Conservation (phyloP, 2,888 invertebrate genomes). For the Tiphia femorata region DNA sequence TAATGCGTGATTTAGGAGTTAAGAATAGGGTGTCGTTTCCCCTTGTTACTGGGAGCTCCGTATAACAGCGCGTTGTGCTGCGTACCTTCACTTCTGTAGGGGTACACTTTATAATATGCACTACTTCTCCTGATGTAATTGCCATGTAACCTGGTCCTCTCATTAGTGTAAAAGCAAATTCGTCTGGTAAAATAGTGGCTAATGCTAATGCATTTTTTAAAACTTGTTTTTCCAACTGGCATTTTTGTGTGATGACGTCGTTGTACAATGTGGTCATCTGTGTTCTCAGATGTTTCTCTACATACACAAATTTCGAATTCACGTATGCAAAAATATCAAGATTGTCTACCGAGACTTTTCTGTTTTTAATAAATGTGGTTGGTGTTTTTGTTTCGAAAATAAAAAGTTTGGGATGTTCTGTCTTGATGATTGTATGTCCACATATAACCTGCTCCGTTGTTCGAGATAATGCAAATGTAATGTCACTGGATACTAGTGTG, state of each 20-base stretch:
- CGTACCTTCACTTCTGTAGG: conserved; percentile 31
- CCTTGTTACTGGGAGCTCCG: conserved; percentile 36
- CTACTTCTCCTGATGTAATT: conserved; percentile 42
- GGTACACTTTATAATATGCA: too few species aligned
- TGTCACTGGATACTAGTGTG: too few species aligned
- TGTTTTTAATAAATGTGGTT: conserved; percentile 12
- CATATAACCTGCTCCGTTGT: too few species aligned
- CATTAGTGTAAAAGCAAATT: conserved; percentile 41
- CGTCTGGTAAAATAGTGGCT: conserved; percentile 39
- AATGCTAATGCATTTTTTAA: conserved; percentile 39
- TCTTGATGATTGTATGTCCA: too few species aligned
- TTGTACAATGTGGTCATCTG: conserved; percentile 34
- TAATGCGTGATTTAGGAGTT: conserved; percentile 36
- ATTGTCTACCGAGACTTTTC: background rate
- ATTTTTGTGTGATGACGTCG: conserved; percentile 37
- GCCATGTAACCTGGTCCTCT: conserved; percentile 41
- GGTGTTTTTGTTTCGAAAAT: too few species aligned
- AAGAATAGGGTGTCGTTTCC: conserved; percentile 26
- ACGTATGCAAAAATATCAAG: conserved; percentile 32
- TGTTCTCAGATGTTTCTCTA: conserved; percentile 37
- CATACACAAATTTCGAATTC: conserved; percentile 45
- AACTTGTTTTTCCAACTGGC: conserved; percentile 38
- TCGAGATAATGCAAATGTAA: too few species aligned
- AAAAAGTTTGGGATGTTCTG: too few species aligned
- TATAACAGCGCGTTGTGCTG: conserved; percentile 28